phyloP scores from a whole-genome alignment of 2,113 vertebrate genomes.

The Python bivittatus region DNA sequence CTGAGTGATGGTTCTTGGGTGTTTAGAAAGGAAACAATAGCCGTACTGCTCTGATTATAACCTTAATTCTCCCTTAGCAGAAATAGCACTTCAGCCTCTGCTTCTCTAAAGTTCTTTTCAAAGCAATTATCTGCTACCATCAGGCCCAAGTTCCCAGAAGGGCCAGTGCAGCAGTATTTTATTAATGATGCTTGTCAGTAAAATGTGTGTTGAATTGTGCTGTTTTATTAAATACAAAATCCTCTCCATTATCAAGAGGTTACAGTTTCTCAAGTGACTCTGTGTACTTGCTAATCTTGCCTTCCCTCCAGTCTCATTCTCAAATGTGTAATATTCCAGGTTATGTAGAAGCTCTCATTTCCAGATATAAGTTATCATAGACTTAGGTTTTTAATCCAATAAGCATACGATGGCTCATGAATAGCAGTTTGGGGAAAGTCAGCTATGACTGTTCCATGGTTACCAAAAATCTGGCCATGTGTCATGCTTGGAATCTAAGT shows the following conservation, averaged over 20 bases:
- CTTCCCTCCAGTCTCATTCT: constrained; percentile 25
- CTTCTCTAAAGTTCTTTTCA: constrained; percentile 37
- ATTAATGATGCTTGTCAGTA: constrained; percentile 61
- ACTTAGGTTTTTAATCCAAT: not conserved
- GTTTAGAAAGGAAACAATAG: not conserved
- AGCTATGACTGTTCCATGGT: not conserved
- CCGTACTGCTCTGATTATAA: constrained; percentile 37
- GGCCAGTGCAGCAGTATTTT: constrained; percentile 51
- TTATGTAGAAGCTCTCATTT: not conserved
- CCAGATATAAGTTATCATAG: constrained; percentile 9
- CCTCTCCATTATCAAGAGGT: constrained; percentile 21
- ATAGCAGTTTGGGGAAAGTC: not conserved
- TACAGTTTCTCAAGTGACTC: constrained; percentile 40
- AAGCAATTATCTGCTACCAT: constrained; percentile 64
- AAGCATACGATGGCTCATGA: not conserved
- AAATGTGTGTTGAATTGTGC: constrained; percentile 52
- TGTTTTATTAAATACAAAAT: constrained; percentile 62
- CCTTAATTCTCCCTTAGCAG: constrained; percentile 28
- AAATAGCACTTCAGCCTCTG: constrained; percentile 40
- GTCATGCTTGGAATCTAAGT: not conserved
- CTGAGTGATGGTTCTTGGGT: not conserved
- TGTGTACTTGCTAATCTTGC: not conserved
- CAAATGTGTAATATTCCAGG: not conserved
- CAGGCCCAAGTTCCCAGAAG: constrained; percentile 58
- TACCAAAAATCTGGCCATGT: not conserved